phyloP scores from a whole-genome alignment of 2,888 invertebrate species.

The Nephrotoma appendiculata region DNA sequence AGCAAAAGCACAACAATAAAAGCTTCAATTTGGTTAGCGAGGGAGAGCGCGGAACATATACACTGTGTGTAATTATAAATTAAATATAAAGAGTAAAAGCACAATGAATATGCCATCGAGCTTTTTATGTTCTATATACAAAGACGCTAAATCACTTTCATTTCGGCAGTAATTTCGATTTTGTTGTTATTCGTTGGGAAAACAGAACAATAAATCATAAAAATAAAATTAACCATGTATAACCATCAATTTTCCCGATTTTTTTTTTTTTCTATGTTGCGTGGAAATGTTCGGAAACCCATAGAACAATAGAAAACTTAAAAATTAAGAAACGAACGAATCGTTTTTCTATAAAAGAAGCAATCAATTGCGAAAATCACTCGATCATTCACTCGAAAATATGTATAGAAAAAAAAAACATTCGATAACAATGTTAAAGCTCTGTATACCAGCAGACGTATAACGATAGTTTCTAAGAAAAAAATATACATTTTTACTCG shows the following conservation, averaged over 20 bases:
- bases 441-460: background rate
- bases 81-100: background rate
- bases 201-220: background rate
- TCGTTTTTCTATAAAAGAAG: background rate
- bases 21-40: background rate
- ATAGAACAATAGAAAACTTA: background rate
- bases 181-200: background rate
- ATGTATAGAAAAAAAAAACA: background rate
- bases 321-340: background rate
- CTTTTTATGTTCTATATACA: background rate
- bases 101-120: background rate
- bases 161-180: background rate
- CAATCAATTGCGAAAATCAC: background rate
- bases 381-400: background rate
- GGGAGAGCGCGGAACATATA: background rate
- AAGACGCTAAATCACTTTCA: background rate
- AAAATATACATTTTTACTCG: background rate
- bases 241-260: background rate
- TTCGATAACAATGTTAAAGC: background rate
- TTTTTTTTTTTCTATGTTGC: background rate
- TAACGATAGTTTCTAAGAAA: background rate
- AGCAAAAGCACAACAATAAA: background rate
- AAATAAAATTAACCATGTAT: background rate
- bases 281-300: background rate
- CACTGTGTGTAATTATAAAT: background rate